Evolutionary conservation across 1,140 invertebrate genomes (phyloP).

Genomic region (Danaus plexippus): DNA sequence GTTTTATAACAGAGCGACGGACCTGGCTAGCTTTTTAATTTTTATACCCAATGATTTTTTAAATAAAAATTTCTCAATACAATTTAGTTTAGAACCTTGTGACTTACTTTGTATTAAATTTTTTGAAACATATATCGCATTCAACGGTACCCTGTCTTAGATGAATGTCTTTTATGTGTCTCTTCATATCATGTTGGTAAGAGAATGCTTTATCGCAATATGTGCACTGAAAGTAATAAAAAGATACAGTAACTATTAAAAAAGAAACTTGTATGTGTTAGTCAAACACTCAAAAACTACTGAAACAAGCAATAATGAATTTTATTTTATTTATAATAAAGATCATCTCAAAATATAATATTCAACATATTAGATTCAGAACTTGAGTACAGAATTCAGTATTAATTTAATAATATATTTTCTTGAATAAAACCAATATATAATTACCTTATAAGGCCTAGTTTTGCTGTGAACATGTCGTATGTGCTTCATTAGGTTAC

Average conservation of each 20-base stretch:
- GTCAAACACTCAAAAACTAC: too few species aligned
- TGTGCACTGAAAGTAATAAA: constrained; percentile 43
- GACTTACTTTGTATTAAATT: constrained; percentile 61
- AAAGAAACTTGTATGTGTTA: too few species aligned
- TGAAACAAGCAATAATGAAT: too few species aligned
- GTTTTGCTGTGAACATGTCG: constrained; percentile 52
- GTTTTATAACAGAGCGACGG: too few species aligned
- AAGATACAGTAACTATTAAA: neutral
- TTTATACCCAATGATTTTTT: too few species aligned
- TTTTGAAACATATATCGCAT: constrained; percentile 57
- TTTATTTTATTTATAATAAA: too few species aligned
- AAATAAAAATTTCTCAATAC: neutral
- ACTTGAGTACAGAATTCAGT: too few species aligned
- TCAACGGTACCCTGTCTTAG: constrained; percentile 54
- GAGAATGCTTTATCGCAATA: constrained; percentile 59
- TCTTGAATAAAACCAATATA: too few species aligned
- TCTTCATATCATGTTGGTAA: constrained; percentile 56
- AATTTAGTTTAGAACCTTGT: constrained; percentile 3
- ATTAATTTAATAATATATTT: too few species aligned
- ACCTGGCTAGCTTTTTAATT: too few species aligned
- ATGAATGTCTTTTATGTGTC: constrained; percentile 55
- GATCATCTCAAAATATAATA: too few species aligned
- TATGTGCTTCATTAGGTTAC: constrained; percentile 58
- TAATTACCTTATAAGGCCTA: constrained; percentile 49
- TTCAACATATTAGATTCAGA: too few species aligned